These are phyloP conservation scores for Pecten maximus DNA, from an alignment of 2,888 invertebrate species.

Conservation along the genomic window DNA sequence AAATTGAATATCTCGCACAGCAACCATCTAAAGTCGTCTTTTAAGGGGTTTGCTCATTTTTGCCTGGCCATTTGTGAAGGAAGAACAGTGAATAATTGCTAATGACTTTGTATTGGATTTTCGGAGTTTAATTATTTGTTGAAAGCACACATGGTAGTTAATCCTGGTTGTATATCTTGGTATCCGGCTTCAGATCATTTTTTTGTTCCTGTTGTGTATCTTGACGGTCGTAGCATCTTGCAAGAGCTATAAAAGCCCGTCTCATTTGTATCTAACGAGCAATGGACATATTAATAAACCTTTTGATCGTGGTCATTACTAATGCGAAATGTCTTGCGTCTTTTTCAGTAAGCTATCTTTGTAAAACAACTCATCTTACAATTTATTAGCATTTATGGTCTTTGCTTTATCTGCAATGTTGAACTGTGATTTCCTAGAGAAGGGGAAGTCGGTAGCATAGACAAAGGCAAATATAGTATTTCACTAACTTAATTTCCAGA, in stretches of 20 bases:
- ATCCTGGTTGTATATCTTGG: neutral
- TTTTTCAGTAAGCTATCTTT: neutral
- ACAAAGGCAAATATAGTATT: neutral
- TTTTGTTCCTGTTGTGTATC: neutral
- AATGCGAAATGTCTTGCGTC: slow-evolving; percentile 25
- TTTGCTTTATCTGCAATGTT: neutral
- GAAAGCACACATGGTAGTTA: slow-evolving; percentile 18
- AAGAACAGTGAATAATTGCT: neutral
- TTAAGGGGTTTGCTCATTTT: slow-evolving; percentile 18
- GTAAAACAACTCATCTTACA: slow-evolving; percentile 13
- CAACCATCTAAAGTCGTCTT: neutral
- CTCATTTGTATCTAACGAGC: slow-evolving; percentile 31
- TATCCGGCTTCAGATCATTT: neutral
- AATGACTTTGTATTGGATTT: slow-evolving; percentile 20
- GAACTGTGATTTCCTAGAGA: neutral
- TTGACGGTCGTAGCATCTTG: slow-evolving; percentile 2
- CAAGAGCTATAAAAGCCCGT: neutral
- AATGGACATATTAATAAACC: slow-evolving; percentile 20
- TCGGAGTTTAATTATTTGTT: slow-evolving; percentile 28
- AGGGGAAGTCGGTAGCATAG: neutral
- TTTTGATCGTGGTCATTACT: slow-evolving; percentile 29
- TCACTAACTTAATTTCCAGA: slow-evolving; percentile 25
- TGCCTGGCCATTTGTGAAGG: neutral
- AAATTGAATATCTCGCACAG: slow-evolving; percentile 54
- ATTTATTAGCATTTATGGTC: neutral